Conservation (phyloP, 1,140 invertebrate genomes). For the Thaumatotibia leucotreta region DNA sequence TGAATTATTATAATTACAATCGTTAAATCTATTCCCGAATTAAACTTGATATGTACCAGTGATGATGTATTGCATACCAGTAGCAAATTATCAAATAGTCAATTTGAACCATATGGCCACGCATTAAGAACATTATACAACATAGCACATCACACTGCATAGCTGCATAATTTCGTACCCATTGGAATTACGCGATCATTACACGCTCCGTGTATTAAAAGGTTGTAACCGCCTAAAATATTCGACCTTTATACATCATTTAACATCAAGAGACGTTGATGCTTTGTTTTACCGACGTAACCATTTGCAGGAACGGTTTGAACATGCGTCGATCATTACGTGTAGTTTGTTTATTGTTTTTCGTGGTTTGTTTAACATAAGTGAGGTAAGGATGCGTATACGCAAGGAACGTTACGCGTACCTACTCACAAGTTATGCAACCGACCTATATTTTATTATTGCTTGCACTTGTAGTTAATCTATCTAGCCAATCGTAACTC, state of each 20-base stretch:
- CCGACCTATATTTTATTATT: neutral
- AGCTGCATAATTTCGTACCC: conserved; percentile 23
- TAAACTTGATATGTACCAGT: neutral
- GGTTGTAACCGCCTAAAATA: neutral
- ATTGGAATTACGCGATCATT: conserved; percentile 38
- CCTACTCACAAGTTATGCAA: neutral
- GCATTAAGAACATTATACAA: conserved; percentile 6
- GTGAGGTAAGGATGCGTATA: neutral
- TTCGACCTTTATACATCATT: neutral
- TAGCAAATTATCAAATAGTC: neutral
- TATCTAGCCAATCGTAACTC: no score
- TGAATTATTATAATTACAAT: neutral
- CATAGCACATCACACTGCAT: conserved; percentile 29
- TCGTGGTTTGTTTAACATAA: neutral
- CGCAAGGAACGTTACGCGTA: neutral
- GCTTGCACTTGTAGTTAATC: neutral
- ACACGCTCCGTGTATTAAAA: neutral
- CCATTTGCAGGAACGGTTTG: neutral
- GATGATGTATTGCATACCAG: neutral
- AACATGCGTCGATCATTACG: neutral
- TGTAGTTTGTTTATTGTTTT: conserved; percentile 3
- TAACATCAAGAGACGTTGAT: neutral
- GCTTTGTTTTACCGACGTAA: neutral
- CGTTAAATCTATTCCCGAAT: neutral
- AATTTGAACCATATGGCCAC: neutral